Conservation (phyloP, 1,140 invertebrate genomes). For the Druon quercuslanigerum region DNA sequence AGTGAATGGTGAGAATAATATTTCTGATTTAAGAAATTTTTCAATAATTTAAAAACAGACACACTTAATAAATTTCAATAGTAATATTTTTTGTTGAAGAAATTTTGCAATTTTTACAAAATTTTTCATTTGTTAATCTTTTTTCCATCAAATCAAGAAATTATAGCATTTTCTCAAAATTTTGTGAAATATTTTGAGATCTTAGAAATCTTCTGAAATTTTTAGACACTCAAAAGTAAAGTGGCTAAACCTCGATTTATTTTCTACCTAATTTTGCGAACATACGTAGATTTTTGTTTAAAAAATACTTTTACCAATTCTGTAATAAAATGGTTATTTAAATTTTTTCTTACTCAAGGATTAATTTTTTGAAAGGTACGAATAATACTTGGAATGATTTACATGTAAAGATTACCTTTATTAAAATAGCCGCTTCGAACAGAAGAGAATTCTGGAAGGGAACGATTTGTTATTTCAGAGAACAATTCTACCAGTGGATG, state of each 20-base stretch:
- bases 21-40: too few species aligned
- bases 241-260: neutral
- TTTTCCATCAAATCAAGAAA: too few species aligned
- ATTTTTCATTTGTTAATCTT: too few species aligned
- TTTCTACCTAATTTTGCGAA: conserved; percentile 40
- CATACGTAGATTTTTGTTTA: conserved; percentile 42
- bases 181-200: too few species aligned
- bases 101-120: too few species aligned
- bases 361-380: neutral
- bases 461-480: conserved; percentile 51
- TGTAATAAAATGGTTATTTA: conserved; percentile 30
- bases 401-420: conserved; percentile 73
- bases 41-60: too few species aligned
- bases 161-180: too few species aligned
- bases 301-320: conserved; percentile 12
- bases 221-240: too few species aligned
- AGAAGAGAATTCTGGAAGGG: conserved; percentile 51
- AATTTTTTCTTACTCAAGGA: conserved; percentile 1
- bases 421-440: conserved; percentile 59
- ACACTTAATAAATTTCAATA: too few species aligned
- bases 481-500: conserved; percentile 65
- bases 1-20: too few species aligned
- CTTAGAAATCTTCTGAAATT: too few species aligned
- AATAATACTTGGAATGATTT: conserved; percentile 41
- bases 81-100: too few species aligned